Evolutionary conservation across 2,113 vertebrate species (phyloP), one percentile per base, ranked within the genome.

Genomic region (Nerophis lumbriciformis): DNA sequence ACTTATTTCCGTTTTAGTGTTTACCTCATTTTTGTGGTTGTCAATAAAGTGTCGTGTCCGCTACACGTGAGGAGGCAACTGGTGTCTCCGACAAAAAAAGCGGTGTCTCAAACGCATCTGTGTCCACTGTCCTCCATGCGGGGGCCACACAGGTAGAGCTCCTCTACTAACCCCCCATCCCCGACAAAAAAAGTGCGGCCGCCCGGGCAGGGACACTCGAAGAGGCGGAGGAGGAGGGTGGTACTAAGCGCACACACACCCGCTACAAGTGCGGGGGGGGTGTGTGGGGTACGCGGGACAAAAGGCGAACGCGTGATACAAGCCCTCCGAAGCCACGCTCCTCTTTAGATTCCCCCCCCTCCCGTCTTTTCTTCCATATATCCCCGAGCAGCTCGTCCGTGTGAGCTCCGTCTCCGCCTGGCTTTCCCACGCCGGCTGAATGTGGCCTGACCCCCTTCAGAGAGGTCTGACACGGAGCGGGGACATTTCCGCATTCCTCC

Each of bases 401-500:
- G 83, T 83, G 90, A 88, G 90, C 86, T 80, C 75, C 70, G 85
- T 85, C 88, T 87, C 77, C 66, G 85, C 89, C 86, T 84, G 77
- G 84, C 93, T 93, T 96, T 97, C 94, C 95, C 95, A 96, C 94
- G 95, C 93, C 93, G 94, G 92, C 92, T 95, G 91, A 97, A 94
- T 97, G 94, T 94, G 94, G 90, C 91, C 92, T 96, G 93, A 94
- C 94, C 95, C 94, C 93, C 91, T 98, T 94, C 93, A 94, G 93
- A 94, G 93, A 93, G 92, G 93, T 95, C 94, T 96, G 95, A 96
- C 94, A 98, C 91, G 92, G 93, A 92, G 92, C 93, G 93, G 90
- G 92, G 92, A 94, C 94, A 93, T 96, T 98, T 98, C 94, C 95
- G 95, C 95, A 98, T 98, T 98, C 95, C 93, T 93, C 91, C 55